Evolutionary conservation across 1,140 invertebrate species (phyloP).

Genomic region (Drosophila sp.): DNA sequence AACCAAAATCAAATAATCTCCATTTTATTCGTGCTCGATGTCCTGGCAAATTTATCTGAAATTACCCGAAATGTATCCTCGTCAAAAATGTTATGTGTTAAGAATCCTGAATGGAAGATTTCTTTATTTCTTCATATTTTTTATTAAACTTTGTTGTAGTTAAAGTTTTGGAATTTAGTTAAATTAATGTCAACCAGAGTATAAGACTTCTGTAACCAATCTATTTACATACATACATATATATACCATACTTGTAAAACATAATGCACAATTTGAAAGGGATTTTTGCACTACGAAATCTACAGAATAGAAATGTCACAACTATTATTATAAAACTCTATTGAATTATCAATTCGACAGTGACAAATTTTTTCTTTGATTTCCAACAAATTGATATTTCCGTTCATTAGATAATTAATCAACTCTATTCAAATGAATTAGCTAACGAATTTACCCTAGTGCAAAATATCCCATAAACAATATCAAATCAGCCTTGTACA

Average conservation of each 20-base stretch:
- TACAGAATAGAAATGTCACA: background rate
- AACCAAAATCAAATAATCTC: slow-evolving; percentile 64
- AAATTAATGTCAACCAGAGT: slow-evolving; percentile 47
- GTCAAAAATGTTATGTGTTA: slow-evolving; percentile 16
- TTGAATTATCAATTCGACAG: no score
- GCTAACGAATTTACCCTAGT: slow-evolving; percentile 12
- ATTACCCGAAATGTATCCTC: slow-evolving; percentile 17
- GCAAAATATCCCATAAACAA: slow-evolving; percentile 8
- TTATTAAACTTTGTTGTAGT: slow-evolving; percentile 38
- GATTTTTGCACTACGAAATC: slow-evolving; percentile 11
- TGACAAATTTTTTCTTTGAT: background rate
- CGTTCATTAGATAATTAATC: background rate
- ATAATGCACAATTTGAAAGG: background rate
- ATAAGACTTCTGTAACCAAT: slow-evolving; percentile 55
- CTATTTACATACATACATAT: slow-evolving; percentile 28
- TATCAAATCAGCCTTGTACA: slow-evolving; percentile 30
- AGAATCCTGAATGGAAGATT: background rate
- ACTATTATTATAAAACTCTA: background rate
- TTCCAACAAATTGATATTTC: background rate
- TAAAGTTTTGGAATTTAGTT: slow-evolving; percentile 46
- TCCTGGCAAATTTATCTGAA: slow-evolving; percentile 11
- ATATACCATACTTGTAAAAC: slow-evolving; percentile 3
- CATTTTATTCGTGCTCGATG: slow-evolving; percentile 45
- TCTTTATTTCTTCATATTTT: background rate
- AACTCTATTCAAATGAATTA: background rate